Evolutionary conservation across 2,888 invertebrate species (phyloP).

Genomic region (Salticus scenicus): DNA sequence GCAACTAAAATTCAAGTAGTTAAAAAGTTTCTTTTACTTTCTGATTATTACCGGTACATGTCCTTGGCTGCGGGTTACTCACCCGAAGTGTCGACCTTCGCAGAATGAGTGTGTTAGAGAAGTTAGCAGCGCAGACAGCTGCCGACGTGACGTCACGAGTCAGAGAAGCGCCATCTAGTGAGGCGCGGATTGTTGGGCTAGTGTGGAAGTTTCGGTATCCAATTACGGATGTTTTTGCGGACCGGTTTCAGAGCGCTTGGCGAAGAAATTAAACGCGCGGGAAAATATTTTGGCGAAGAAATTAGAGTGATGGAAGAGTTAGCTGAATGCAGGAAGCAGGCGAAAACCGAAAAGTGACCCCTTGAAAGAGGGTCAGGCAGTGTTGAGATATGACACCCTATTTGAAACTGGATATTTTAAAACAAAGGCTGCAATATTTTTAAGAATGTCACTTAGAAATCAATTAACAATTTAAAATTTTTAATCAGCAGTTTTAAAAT

Average conservation of each 20-base stretch:
- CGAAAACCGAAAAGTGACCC: background rate
- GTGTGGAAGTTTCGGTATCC: slow-evolving; percentile 12
- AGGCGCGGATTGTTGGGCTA: background rate
- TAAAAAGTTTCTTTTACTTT: slow-evolving; percentile 12
- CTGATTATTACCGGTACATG: slow-evolving; percentile 50
- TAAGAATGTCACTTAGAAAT: too few relatives aligned
- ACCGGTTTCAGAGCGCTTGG: background rate
- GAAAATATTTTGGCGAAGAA: background rate
- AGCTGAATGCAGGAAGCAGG: background rate
- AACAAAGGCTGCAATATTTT: too few relatives aligned
- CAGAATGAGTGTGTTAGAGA: slow-evolving; percentile 31
- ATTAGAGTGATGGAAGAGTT: slow-evolving; percentile 2
- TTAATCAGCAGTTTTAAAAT: too few relatives aligned
- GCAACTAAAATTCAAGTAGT: background rate
- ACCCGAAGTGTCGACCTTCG: slow-evolving; percentile 59
- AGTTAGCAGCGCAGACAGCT: slow-evolving; percentile 32
- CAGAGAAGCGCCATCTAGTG: slow-evolving; percentile 27
- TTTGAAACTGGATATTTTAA: too few relatives aligned
- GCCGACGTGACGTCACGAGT: slow-evolving; percentile 44
- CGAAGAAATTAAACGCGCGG: background rate
- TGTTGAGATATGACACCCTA: too few relatives aligned
- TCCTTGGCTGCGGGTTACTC: slow-evolving; percentile 60
- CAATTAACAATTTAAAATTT: too few relatives aligned
- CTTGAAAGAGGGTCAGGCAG: too few relatives aligned
- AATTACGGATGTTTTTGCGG: slow-evolving; percentile 14